Percentiles rank a stretch among this genome's conserved stretches.
Conservation (phyloP, 2,888 invertebrate genomes). For the Ichneumon xanthorius region DNA sequence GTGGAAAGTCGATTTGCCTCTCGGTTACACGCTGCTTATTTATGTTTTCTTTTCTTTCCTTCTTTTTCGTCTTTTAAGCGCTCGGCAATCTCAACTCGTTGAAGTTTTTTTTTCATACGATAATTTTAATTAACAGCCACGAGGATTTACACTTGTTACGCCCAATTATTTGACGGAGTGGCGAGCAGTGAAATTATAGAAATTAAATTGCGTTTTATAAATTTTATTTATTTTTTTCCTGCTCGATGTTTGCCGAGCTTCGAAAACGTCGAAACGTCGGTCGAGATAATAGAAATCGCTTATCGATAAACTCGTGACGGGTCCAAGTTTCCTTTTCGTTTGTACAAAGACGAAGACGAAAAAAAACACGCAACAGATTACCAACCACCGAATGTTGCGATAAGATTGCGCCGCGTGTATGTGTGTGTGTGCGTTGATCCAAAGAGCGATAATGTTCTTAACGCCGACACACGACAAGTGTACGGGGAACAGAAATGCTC, state of each 20-base stretch:
- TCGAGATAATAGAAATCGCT: slow-evolving; percentile 26
- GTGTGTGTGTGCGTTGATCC: slow-evolving; percentile 36
- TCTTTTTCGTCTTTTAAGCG: not conserved
- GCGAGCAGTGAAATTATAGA: not conserved
- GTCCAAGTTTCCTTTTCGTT: slow-evolving; percentile 47
- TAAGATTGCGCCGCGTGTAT: slow-evolving; percentile 49
- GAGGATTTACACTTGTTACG: not conserved
- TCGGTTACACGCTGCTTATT: slow-evolving; percentile 35
- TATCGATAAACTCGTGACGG: slow-evolving; percentile 60
- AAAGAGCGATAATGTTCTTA: slow-evolving; percentile 19
- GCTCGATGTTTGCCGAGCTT: not conserved
- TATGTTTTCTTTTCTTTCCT: slow-evolving; percentile 13
- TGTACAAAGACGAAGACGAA: slow-evolving; percentile 30
- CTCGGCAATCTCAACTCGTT: not conserved
- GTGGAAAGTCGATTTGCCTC: slow-evolving; percentile 47
- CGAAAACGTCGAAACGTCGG: not conserved
- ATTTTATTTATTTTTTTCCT: not conserved
- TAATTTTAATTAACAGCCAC: not conserved
- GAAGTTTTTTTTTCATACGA: not conserved
- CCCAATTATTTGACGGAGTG: not conserved
- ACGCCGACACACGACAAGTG: not conserved
- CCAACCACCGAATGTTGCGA: slow-evolving; percentile 54
- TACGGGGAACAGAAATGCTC: not conserved
- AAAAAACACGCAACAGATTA: slow-evolving; percentile 49
- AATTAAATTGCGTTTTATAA: not conserved